Percentiles rank a stretch among this genome's conserved stretches.
These are phyloP conservation scores for Urocyon cinereoargenteus DNA, from an alignment of 2,797 vertebrate species.

Conservation along the genomic window DNA sequence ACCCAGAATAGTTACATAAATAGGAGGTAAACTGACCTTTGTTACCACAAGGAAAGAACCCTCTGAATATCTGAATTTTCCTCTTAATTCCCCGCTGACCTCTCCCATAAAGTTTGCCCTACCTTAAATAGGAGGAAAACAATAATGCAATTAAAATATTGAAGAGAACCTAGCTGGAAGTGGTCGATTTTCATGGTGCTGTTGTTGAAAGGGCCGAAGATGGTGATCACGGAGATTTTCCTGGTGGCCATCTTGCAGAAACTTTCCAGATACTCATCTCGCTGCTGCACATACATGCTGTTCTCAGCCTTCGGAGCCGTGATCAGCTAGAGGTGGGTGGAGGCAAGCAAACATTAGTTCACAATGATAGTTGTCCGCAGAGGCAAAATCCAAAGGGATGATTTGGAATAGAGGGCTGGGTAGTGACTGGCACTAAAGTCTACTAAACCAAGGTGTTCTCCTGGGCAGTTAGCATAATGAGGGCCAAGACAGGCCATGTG, in stretches of 20 bases:
- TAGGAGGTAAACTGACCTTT: not conserved
- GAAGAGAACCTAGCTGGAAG: conserved; percentile 96
- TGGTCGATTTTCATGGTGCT: conserved; percentile 99
- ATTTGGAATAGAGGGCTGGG: not conserved
- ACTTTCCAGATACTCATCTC: conserved; percentile 97
- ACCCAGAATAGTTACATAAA: conserved; percentile 47
- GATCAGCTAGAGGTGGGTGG: conserved; percentile 91
- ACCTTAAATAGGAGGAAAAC: not conserved
- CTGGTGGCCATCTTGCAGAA: conserved; percentile 99
- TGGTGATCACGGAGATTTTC: conserved; percentile 96
- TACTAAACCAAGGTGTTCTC: not conserved
- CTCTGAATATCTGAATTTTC: conserved; percentile 35
- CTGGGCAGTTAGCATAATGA: not conserved
- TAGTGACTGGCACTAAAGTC: not conserved
- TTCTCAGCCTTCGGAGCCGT: conserved; percentile 93
- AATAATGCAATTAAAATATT: conserved; percentile 51
- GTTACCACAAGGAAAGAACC: conserved; percentile 14
- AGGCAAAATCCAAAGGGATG: not conserved
- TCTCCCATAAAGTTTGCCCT: not conserved
- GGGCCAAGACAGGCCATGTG: not conserved
- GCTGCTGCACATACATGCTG: conserved; percentile 96
- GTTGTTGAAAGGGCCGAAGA: conserved; percentile 96
- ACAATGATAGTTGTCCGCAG: not conserved
- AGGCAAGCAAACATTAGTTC: conserved; percentile 79
- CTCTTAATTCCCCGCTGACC: not conserved